A percentile compares a stretch with the other conserved stretches of the same genome.
Evolutionary conservation across 2,113 vertebrate species (phyloP).

Genomic region (Cavia aperea): DNA sequence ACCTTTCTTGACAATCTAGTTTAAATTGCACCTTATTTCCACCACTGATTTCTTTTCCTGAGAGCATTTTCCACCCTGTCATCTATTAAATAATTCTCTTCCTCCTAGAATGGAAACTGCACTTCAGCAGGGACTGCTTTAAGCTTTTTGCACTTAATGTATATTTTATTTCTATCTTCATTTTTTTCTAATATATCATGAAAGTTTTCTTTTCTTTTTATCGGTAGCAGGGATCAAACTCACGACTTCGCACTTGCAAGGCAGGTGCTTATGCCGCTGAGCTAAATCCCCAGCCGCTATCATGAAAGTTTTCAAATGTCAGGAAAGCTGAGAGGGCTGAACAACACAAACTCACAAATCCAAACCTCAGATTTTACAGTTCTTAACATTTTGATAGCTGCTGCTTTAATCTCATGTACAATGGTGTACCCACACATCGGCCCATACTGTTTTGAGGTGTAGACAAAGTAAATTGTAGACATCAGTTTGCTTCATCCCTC

Average conservation of each 20-base stretch:
- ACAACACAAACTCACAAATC: not conserved
- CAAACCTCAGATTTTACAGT: not conserved
- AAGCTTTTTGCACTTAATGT: not conserved
- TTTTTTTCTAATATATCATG: not conserved
- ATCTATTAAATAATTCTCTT: not conserved
- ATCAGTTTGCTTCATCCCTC: not conserved
- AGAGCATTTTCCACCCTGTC: not conserved
- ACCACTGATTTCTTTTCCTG: not conserved
- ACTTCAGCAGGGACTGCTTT: not conserved
- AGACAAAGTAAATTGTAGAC: not conserved
- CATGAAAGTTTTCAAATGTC: constrained; percentile 6
- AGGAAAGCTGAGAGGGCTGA: not conserved
- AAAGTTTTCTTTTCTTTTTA: not conserved
- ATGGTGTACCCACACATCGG: not conserved
- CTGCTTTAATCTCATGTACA: not conserved
- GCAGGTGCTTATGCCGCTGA: too few relatives aligned
- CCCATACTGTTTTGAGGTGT: not conserved
- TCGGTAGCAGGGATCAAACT: too few relatives aligned
- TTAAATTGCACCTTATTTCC: not conserved
- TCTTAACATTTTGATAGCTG: not conserved
- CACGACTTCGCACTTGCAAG: too few relatives aligned
- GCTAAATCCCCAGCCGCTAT: too few relatives aligned
- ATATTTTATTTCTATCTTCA: not conserved
- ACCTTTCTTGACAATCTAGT: not conserved
- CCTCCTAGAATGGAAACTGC: not conserved